Base-by-base conservation (phyloP, 1,140 invertebrate species). In the Plectrocnemia conspersa region DNA sequence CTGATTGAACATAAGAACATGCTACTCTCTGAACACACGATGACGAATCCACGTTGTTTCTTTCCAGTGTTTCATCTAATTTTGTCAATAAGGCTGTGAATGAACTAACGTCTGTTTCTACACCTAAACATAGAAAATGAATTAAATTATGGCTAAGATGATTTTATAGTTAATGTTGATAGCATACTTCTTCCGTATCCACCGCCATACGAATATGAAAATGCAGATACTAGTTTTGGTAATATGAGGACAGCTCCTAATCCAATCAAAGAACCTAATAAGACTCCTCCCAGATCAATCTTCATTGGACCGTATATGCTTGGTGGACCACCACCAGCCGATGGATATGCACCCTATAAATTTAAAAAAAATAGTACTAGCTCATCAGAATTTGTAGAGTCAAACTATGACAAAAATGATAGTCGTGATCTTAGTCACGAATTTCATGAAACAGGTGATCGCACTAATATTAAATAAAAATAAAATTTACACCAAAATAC, bases 231-330 rank as follows among this genome's bases (percentile, higher is more conserved):
- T 16, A 91, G 65, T 67, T 91, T 91, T 0, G 88, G 88, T 19
- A 89, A 75, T 0, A 91, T 79, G 7, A 91, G 74, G 32, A 89
- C 80, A 1, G 86, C 85, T 18, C 86, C 87, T 23, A 91, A 79
- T 2, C 88, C 88, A 35, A 91, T 75, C 0, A 89, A 77, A 5
- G 86, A 86, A 0, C 88, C 88, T 6, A 90, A 67, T 2, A 89
- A 74, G 21, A 91, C 77, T n/a, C 86, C 88, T 3, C 87, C 87
- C 1, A 91, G 69, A 61, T 91, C 88, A 27, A 91, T 81, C 68
- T 87, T 89, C n/a, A 86, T 73, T 1, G 85, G 84, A 7, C 80
- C 79, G 49, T 85, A 85, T 1, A 73, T 47, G 4, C 74, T 72
- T 0, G 74, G 68, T 10, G 69, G 66, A 21, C 70, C 64, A 15